These are phyloP conservation scores for Euplagia quadripunctaria DNA, from an alignment of 2,888 invertebrate genomes.

Conservation along the genomic window DNA sequence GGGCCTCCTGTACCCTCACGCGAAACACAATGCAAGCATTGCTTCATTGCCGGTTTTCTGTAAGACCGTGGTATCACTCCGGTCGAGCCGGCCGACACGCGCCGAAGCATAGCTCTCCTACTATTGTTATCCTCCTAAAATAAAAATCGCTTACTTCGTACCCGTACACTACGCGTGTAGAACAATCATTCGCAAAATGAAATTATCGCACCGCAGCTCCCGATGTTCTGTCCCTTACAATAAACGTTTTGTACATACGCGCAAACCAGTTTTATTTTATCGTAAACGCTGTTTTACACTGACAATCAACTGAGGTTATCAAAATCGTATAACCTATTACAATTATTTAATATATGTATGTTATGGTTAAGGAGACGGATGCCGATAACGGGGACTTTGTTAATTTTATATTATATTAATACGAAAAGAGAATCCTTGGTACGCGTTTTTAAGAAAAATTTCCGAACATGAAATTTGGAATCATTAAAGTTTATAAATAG, in stretches of 20 bases:
- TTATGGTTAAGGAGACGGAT: neutral
- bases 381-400: neutral
- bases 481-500: no score
- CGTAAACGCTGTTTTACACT: neutral
- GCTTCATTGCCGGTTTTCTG: no score
- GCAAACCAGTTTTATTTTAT: constrained; percentile 22
- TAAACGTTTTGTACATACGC: constrained; percentile 30
- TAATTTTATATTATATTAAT: neutral
- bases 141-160: constrained; percentile 12
- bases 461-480: no score
- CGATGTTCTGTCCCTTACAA: constrained; percentile 25
- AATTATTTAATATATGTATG: neutral
- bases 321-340: constrained; percentile 9
- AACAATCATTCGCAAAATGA: constrained; percentile 57
- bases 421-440: no score
- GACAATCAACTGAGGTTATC: constrained; percentile 1
- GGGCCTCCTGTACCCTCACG: no score
- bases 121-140: no score
- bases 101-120: no score
- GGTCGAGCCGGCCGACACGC: no score
- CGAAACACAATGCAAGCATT: no score
- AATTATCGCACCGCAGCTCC: constrained; percentile 47
- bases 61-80: no score
- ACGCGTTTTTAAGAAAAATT: no score
- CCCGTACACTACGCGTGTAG: constrained; percentile 32